A percentile compares a stretch with the other conserved stretches of the same genome.
Conservation (phyloP, 2,888 invertebrate species). For the Scaptomyza cyrtandrae region DNA sequence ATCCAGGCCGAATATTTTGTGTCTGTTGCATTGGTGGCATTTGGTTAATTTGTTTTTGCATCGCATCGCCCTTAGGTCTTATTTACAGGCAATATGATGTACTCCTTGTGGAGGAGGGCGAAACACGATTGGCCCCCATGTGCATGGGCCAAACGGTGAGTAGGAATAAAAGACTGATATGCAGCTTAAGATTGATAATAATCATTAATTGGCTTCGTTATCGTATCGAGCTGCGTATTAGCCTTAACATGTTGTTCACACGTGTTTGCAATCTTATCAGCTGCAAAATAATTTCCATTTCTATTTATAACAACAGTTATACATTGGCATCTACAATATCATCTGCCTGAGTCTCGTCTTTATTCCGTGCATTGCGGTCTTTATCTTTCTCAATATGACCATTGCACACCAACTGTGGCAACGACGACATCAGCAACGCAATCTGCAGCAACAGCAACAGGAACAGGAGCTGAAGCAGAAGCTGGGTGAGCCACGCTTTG, state of each 20-base stretch:
- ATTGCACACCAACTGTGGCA: constrained; percentile 86
- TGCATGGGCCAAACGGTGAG: constrained; percentile 80
- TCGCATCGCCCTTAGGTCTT: constrained; percentile 84
- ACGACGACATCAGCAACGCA: constrained; percentile 80
- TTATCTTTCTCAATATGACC: constrained; percentile 85
- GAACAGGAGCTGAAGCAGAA: not conserved
- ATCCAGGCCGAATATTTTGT: constrained; percentile 83
- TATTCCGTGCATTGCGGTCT: constrained; percentile 85
- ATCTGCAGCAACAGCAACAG: constrained; percentile 25
- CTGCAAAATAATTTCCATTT: constrained; percentile 46
- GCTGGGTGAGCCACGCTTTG: constrained; percentile 5
- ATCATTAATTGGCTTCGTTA: no score
- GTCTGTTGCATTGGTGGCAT: constrained; percentile 77
- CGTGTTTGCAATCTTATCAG: constrained; percentile 64
- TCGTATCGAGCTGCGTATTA: no score
- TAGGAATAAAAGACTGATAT: constrained; percentile 7
- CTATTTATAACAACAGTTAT: constrained; percentile 59
- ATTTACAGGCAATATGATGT: constrained; percentile 81
- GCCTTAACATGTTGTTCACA: constrained; percentile 33
- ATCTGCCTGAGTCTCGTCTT: constrained; percentile 84
- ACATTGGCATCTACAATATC: constrained; percentile 75
- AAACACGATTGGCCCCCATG: constrained; percentile 63
- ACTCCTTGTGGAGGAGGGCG: constrained; percentile 44
- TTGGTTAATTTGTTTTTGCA: constrained; percentile 84
- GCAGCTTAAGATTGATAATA: no score